A percentile compares a stretch with the other conserved stretches of the same genome.
phyloP scores from a whole-genome alignment of 1,140 invertebrate species.

The Cyclina sinensis region DNA sequence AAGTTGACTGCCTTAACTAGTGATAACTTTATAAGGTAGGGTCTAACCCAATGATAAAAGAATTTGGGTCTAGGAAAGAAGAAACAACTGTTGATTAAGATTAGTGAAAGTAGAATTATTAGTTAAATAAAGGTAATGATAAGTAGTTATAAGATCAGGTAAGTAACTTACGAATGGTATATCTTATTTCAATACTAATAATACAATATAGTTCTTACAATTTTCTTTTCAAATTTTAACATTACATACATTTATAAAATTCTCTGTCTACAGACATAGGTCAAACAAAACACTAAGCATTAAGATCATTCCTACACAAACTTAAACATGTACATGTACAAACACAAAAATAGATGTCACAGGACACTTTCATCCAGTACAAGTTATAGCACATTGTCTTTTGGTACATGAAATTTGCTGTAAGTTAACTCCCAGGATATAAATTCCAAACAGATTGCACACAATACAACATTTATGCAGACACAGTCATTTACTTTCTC shows the following conservation, averaged over 20 bases:
- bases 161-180: too few species aligned
- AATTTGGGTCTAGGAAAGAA: too few species aligned
- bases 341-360: neutral
- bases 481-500: neutral
- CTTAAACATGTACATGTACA: neutral
- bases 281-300: neutral
- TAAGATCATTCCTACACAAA: neutral
- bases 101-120: too few species aligned
- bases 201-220: neutral
- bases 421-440: constrained; percentile 23
- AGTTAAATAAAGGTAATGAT: too few species aligned
- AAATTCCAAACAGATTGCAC: neutral
- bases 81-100: too few species aligned
- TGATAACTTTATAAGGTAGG: too few species aligned
- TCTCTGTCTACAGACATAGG: neutral
- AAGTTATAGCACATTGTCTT: neutral
- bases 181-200: too few species aligned
- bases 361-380: neutral
- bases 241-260: neutral
- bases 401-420: neutral
- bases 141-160: too few species aligned
- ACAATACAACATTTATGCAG: neutral
- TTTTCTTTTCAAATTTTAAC: neutral
- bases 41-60: too few species aligned
- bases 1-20: too few species aligned